Percentiles rank a stretch among this genome's conserved stretches.
Conservation (phyloP, 2,888 invertebrate genomes). For the Cheiracanthium punctorium region DNA sequence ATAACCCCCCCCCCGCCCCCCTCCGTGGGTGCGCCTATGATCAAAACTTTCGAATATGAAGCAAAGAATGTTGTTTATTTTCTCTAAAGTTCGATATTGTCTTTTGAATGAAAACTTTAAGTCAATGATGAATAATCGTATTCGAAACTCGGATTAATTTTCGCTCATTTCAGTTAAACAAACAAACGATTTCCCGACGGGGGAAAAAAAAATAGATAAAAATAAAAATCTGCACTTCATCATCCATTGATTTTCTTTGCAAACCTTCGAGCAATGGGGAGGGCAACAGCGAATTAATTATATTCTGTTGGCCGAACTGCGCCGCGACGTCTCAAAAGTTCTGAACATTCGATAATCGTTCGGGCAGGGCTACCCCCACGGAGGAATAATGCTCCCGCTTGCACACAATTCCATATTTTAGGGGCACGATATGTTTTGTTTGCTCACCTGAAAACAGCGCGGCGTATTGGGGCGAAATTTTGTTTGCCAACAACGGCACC, state of each 20-base stretch:
- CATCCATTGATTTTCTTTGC: not conserved
- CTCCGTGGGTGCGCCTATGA: too few species aligned
- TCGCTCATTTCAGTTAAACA: not conserved
- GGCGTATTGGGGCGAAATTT: not conserved
- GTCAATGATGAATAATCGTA: not conserved
- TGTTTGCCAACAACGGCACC: not conserved
- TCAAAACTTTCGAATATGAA: too few species aligned
- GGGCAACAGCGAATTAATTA: not conserved
- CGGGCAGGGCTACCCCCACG: conserved; percentile 14
- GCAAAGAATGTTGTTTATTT: too few species aligned
- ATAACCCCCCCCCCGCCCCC: too few species aligned
- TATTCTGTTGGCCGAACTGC: not conserved
- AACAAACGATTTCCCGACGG: not conserved
- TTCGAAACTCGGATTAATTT: not conserved
- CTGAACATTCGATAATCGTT: conserved; percentile 47
- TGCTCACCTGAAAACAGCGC: not conserved
- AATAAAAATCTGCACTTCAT: not conserved
- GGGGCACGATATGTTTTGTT: conserved; percentile 5
- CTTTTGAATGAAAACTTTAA: not conserved
- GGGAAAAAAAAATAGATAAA: too few species aligned
- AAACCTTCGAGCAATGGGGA: not conserved
- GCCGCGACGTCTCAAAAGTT: not conserved
- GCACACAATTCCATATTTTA: not conserved
- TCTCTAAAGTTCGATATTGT: too few species aligned
- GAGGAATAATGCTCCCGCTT: conserved; percentile 18